Percentiles rank a stretch among this genome's conserved stretches.
phyloP scores from a whole-genome alignment of 1,140 invertebrate genomes.

The Lepidurus apus region DNA sequence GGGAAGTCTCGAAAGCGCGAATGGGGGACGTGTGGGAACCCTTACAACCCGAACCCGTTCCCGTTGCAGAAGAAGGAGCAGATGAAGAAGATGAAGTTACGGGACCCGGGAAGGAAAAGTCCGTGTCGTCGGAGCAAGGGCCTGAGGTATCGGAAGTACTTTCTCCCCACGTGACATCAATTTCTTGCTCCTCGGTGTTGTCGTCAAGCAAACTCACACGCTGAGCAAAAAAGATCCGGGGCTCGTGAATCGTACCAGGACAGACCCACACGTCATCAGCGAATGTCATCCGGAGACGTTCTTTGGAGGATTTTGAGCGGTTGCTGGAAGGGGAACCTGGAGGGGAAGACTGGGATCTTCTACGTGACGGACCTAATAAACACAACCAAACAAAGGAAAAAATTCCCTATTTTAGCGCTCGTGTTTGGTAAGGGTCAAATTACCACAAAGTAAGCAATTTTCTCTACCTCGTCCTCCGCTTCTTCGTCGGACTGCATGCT shows the following conservation, averaged over 20 bases:
- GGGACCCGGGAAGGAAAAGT: background rate
- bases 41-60: background rate
- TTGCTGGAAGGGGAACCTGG: background rate
- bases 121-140: background rate
- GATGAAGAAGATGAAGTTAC: background rate
- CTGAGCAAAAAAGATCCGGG: background rate
- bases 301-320: background rate
- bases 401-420: background rate
- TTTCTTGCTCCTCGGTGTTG: conserved; percentile 12
- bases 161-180: conserved; percentile 11
- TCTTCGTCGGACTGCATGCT: conserved; percentile 29
- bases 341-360: background rate
- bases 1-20: conserved; percentile 25
- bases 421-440: background rate
- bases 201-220: background rate
- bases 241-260: background rate
- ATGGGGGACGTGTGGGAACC: conserved; percentile 18
- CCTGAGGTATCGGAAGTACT: conserved; percentile 12
- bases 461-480: conserved; percentile 25
- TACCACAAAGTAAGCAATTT: background rate
- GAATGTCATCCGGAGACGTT: background rate
- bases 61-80: too few relatives aligned
- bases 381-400: background rate
- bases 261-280: background rate
- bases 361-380: background rate